phyloP scores from a whole-genome alignment of 2,797 vertebrate species.

The Diceros bicornis region DNA sequence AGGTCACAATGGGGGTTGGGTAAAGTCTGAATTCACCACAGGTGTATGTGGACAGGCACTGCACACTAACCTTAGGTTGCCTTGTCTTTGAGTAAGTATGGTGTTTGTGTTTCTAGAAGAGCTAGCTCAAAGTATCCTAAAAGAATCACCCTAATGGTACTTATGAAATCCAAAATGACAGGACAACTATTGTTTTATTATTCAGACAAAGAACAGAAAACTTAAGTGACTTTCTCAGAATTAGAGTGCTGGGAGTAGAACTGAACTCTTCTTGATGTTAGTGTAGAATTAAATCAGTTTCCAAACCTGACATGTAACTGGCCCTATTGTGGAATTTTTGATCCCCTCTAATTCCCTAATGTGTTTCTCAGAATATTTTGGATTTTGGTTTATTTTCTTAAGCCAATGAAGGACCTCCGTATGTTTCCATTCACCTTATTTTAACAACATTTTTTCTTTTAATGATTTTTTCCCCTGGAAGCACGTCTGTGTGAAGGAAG shows the following conservation, averaged over 20 bases:
- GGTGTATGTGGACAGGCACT: not conserved
- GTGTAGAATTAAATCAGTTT: constrained; percentile 45
- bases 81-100: not conserved
- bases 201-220: constrained; percentile 39
- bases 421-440: constrained; percentile 81
- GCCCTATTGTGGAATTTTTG: constrained; percentile 59
- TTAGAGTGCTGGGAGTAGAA: not conserved
- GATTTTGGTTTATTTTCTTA: constrained; percentile 81
- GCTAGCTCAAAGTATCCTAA: not conserved
- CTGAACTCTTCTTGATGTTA: not conserved
- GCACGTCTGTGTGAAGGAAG: constrained; percentile 60
- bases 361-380: constrained; percentile 78
- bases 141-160: not conserved
- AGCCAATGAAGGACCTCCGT: constrained; percentile 71
- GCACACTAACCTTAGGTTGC: not conserved
- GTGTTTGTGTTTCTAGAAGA: not conserved
- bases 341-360: constrained; percentile 80
- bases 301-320: constrained; percentile 53
- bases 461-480: constrained; percentile 73
- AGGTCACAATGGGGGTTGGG: accelerated
- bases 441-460: constrained; percentile 66
- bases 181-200: not conserved
- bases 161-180: constrained; percentile 42
- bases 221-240: constrained; percentile 28
- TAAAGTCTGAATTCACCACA: not conserved